Percentiles rank a stretch among this genome's conserved stretches.
These are phyloP conservation scores for Ictalurus furcatus DNA, from an alignment of 2,113 vertebrate species.

Conservation along the genomic window DNA sequence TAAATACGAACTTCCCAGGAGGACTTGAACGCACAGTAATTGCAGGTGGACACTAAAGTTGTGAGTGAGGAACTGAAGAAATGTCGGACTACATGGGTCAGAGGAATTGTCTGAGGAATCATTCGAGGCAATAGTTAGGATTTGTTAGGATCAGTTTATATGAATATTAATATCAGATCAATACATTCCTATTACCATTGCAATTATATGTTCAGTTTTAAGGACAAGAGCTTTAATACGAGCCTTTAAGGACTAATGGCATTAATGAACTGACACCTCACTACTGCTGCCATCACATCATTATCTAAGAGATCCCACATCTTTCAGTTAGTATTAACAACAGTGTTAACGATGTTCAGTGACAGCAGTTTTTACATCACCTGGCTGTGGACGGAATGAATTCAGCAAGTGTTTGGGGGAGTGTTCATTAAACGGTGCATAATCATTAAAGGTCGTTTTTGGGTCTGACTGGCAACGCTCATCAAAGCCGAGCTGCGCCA, in stretches of 20 bases:
- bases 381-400: not conserved
- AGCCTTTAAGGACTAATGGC: not conserved
- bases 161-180: not conserved
- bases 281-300: not conserved
- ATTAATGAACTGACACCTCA: not conserved
- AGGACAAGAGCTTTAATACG: not conserved
- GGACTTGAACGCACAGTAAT: not conserved
- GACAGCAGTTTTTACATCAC: not conserved
- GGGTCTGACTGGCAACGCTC: conserved; percentile 41
- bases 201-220: not conserved
- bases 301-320: not conserved
- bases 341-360: not conserved
- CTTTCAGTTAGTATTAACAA: conserved; percentile 5
- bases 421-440: conserved; percentile 39
- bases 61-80: not conserved
- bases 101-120: not conserved
- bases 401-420: conserved; percentile 1
- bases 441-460: conserved; percentile 49
- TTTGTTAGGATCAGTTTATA: not conserved
- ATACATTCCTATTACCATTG: not conserved
- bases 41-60: not conserved
- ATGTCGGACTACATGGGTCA: too few relatives aligned
- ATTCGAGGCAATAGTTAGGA: not conserved
- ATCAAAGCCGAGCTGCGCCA: conserved; percentile 40
- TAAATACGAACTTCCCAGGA: too few relatives aligned